Evolutionary conservation across 2,888 invertebrate genomes (phyloP).

Genomic region (Mycalesis mineus): DNA sequence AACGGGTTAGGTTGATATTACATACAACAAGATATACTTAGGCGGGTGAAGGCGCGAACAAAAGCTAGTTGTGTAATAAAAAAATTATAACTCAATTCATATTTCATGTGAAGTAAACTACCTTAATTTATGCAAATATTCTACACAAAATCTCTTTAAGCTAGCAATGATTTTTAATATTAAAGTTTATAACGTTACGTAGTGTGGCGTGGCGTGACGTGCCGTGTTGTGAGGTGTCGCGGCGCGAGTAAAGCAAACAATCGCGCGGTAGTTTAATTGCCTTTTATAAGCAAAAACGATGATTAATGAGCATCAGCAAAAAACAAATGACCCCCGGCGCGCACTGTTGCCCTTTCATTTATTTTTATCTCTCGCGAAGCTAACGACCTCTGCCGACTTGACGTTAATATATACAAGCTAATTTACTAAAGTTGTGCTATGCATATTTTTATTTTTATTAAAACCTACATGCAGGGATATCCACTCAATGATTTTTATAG

Average conservation of each 20-base stretch:
- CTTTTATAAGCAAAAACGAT: constrained; percentile 33
- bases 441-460: too few relatives aligned
- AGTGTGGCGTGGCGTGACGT: background rate
- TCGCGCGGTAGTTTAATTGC: constrained; percentile 30
- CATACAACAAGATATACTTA: too few relatives aligned
- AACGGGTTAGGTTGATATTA: too few relatives aligned
- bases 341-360: constrained; percentile 4
- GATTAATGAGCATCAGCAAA: constrained; percentile 29
- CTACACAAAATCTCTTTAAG: too few relatives aligned
- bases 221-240: background rate
- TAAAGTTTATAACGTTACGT: background rate
- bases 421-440: background rate
- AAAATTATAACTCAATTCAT: too few relatives aligned
- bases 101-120: too few relatives aligned
- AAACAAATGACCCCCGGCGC: constrained; percentile 16
- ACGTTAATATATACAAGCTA: constrained; percentile 5
- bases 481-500: too few relatives aligned
- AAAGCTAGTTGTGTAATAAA: too few relatives aligned
- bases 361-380: background rate
- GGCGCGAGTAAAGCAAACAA: constrained; percentile 24
- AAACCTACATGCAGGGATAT: too few relatives aligned
- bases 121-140: too few relatives aligned
- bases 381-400: constrained; percentile 9
- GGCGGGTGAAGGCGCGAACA: too few relatives aligned
- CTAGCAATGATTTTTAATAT: too few relatives aligned